These are phyloP conservation scores for Muscina levida DNA, from an alignment of 2,888 invertebrate genomes.

Conservation along the genomic window DNA sequence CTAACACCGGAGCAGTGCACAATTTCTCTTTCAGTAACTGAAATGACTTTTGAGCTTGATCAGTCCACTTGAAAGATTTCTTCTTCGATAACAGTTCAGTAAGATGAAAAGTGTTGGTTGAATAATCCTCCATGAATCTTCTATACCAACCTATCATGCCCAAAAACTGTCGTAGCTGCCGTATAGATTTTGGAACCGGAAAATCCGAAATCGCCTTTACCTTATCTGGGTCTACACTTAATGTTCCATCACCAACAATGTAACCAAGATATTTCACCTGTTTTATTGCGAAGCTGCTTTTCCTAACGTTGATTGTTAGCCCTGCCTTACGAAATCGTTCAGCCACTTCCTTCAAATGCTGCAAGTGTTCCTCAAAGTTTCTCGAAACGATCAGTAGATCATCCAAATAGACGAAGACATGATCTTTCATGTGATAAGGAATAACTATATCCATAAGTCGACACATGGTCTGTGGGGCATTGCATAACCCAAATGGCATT, in stretches of 20 bases:
- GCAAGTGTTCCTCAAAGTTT: conserved; percentile 17
- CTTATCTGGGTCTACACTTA: conserved; percentile 18
- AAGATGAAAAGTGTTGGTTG: conserved; percentile 1
- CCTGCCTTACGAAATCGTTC: not conserved
- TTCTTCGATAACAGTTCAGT: conserved; percentile 17
- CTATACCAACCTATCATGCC: conserved; percentile 49
- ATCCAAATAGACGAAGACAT: conserved; percentile 30
- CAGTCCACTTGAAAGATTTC: not conserved
- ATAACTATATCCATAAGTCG: conserved; percentile 32
- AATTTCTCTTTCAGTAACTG: conserved; percentile 20
- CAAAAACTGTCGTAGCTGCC: conserved; percentile 27
- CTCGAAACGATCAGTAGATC: conserved; percentile 9
- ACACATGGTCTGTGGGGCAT: conserved; percentile 9
- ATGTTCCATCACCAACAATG: conserved; percentile 38
- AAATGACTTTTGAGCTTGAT: conserved; percentile 31
- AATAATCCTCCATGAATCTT: conserved; percentile 35
- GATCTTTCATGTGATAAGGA: conserved; percentile 23
- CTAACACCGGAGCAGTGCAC: conserved; percentile 35
- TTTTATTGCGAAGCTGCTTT: conserved; percentile 33
- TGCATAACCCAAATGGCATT: conserved; percentile 35
- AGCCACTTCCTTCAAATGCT: conserved; percentile 16
- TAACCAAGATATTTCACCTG: conserved; percentile 34
- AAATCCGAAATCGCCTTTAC: conserved; percentile 32
- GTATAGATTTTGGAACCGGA: conserved; percentile 1
- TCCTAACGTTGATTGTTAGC: conserved; percentile 37